phyloP scores from a whole-genome alignment of 30 jellyfish, hydroid and myxozoan genomes.

The Hydractinia echinata region DNA sequence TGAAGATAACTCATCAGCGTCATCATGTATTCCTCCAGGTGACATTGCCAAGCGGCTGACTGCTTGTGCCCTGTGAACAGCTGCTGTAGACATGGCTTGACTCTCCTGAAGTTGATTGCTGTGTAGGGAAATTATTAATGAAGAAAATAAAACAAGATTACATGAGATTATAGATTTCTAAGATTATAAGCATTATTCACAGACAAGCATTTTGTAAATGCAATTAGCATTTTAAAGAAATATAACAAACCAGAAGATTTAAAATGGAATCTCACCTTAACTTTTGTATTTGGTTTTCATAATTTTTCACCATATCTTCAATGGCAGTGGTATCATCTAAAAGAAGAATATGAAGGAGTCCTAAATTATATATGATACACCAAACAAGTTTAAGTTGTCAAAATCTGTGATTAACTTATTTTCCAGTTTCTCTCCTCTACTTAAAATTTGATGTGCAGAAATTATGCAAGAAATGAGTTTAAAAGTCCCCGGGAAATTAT shows the following conservation, averaged over 20 bases:
- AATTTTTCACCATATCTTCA: conserved; percentile 61
- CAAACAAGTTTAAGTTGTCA: too few species aligned
- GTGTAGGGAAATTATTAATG: background rate
- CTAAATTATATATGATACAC: background rate
- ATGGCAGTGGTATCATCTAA: conserved; percentile 48
- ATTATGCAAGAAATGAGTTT: too few species aligned
- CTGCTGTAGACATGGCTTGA: conserved; percentile 91
- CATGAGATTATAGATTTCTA: background rate
- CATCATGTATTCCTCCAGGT: conserved; percentile 76
- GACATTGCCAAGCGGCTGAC: conserved; percentile 96
- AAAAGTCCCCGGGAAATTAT: too few species aligned
- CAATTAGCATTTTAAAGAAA: too few species aligned
- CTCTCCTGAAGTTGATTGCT: conserved; percentile 81
- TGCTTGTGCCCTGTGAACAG: conserved; percentile 84
- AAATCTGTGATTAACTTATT: too few species aligned
- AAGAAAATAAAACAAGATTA: background rate
- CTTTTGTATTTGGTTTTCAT: conserved; percentile 79
- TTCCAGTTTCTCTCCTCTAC: too few species aligned
- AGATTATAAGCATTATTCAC: background rate
- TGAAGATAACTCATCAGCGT: conserved; percentile 34
- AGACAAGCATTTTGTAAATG: background rate
- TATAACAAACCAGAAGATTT: background rate
- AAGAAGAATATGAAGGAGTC: background rate
- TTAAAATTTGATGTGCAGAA: too few species aligned
- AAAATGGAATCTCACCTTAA: conserved; percentile 46